phyloP scores from a whole-genome alignment of 2,888 invertebrate species.

The Neelides folsomi region DNA sequence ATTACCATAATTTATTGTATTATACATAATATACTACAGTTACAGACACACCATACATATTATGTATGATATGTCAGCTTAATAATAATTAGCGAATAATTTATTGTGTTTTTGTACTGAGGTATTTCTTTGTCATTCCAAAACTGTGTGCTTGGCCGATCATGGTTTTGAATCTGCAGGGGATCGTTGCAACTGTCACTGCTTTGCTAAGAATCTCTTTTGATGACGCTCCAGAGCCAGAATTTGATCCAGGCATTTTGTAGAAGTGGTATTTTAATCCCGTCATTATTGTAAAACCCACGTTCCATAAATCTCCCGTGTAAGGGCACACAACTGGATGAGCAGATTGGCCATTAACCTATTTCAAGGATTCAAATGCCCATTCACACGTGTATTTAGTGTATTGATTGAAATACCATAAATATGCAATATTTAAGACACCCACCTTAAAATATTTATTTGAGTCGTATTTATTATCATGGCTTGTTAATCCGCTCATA shows the following conservation, averaged over 20 bases:
- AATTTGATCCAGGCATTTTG: too few relatives aligned
- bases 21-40: too few relatives aligned
- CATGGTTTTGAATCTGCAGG: conserved; percentile 35
- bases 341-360: conserved; percentile 14
- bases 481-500: conserved; percentile 37
- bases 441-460: conserved; percentile 10
- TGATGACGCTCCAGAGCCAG: too few relatives aligned
- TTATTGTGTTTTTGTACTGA: conserved; percentile 43
- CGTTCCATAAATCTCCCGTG: conserved; percentile 16
- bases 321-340: conserved; percentile 12
- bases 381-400: too few relatives aligned
- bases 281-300: conserved; percentile 15
- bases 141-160: conserved; percentile 43
- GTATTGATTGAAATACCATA: too few relatives aligned
- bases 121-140: conserved; percentile 42
- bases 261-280: conserved; percentile 14
- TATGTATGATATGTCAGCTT: too few relatives aligned
- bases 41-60: too few relatives aligned
- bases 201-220: conserved; percentile 27
- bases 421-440: not conserved
- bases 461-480: conserved; percentile 29
- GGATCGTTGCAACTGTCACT: conserved; percentile 33
- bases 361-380: not conserved
- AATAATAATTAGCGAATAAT: conserved; percentile 30
- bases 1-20: too few relatives aligned